phyloP scores from a whole-genome alignment of 2,888 invertebrate genomes.

The Stenotaenia linearis region DNA sequence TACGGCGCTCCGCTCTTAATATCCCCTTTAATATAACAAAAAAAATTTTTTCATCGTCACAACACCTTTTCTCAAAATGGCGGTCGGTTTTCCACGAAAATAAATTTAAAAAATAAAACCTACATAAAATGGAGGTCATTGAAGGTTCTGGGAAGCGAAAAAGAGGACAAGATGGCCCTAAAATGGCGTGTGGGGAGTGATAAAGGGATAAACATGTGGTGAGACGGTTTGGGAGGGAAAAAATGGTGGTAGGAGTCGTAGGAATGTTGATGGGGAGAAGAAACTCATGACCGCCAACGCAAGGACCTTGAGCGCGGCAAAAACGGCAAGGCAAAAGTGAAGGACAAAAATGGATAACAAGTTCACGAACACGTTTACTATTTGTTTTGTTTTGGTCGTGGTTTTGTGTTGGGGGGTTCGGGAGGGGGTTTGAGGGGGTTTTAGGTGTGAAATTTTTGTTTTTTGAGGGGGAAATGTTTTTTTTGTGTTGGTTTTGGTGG shows the following conservation, averaged over 20 bases:
- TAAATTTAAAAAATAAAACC: background rate
- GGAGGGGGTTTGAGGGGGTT: no score
- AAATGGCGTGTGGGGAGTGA: background rate
- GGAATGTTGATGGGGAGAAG: background rate
- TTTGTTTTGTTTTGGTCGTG: background rate
- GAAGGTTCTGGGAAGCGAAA: background rate
- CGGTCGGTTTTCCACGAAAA: background rate
- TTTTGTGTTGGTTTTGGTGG: no score
- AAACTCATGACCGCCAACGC: conserved; percentile 4
- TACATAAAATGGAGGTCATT: background rate
- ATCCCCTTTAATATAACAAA: background rate
- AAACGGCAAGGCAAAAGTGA: background rate
- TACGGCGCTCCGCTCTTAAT: background rate
- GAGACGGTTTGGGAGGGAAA: background rate
- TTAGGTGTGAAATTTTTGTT: no score
- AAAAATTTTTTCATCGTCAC: background rate
- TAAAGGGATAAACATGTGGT: conserved; percentile 4
- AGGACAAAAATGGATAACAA: background rate
- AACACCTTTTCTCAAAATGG: background rate
- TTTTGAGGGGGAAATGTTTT: no score
- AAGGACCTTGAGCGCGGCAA: background rate
- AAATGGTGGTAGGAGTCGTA: background rate
- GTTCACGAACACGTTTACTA: background rate
- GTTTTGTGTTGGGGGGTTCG: background rate
- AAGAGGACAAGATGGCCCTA: background rate